phyloP scores from a whole-genome alignment of 1,140 invertebrate genomes.

The Parasteatoda tepidariorum region DNA sequence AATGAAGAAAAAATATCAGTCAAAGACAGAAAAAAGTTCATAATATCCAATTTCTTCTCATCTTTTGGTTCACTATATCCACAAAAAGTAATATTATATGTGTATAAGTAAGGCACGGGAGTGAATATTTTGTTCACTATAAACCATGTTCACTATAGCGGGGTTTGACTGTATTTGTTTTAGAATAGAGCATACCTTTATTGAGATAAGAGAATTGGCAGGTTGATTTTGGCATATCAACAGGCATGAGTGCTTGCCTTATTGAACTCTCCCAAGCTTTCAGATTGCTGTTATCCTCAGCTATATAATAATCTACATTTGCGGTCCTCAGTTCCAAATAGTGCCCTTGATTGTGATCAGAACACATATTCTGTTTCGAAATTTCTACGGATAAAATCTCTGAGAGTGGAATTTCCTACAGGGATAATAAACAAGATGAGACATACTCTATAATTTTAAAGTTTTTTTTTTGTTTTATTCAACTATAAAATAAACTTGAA shows the following conservation, averaged over 20 bases:
- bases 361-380: constrained; percentile 66
- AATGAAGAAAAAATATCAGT: no score
- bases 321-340: constrained; percentile 89
- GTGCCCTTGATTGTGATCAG: constrained; percentile 74
- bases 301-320: constrained; percentile 88
- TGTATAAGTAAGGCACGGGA: neutral
- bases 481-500: no score
- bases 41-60: neutral
- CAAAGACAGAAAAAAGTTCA: no score
- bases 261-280: constrained; percentile 95
- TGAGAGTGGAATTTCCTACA: constrained; percentile 84
- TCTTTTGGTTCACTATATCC: neutral
- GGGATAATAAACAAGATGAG: neutral
- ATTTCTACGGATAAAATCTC: constrained; percentile 85
- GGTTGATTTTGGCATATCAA: constrained; percentile 67
- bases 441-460: no score
- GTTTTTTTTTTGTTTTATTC: no score
- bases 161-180: neutral
- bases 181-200: constrained; percentile 22
- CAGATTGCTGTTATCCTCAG: constrained; percentile 85
- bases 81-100: neutral
- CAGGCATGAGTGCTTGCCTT: constrained; percentile 92
- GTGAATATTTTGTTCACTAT: neutral
- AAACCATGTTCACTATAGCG: neutral
- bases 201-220: neutral